A percentile compares a stretch with the other conserved stretches of the same genome.
Conservation (phyloP, 1,140 invertebrate genomes). For the Colletes gigas region DNA sequence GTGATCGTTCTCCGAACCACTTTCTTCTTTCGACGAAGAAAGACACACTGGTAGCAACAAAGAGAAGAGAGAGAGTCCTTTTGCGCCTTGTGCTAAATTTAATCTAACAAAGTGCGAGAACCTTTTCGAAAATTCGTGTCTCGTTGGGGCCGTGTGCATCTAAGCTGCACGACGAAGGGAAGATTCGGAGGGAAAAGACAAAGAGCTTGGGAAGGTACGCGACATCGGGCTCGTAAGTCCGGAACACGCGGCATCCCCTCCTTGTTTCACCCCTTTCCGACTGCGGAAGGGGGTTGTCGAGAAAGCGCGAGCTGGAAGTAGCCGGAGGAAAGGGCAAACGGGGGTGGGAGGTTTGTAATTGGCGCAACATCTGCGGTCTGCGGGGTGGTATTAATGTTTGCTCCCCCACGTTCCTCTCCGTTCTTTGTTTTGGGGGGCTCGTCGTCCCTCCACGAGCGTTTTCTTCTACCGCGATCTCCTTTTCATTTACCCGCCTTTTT, state of each 20-base stretch:
- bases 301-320: slow-evolving; percentile 17
- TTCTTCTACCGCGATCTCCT: not conserved
- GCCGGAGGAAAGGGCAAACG: no score
- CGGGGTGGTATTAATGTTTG: slow-evolving; percentile 79
- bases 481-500: not conserved
- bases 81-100: slow-evolving; percentile 60
- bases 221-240: slow-evolving; percentile 54
- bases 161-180: slow-evolving; percentile 21
- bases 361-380: slow-evolving; percentile 80
- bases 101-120: slow-evolving; percentile 55
- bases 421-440: slow-evolving; percentile 3
- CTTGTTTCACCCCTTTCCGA: slow-evolving; percentile 51
- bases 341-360: slow-evolving; percentile 79
- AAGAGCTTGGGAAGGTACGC: slow-evolving; percentile 30
- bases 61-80: slow-evolving; percentile 24
- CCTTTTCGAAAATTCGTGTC: slow-evolving; percentile 63
- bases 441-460: not conserved
- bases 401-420: slow-evolving; percentile 53
- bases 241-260: slow-evolving; percentile 55
- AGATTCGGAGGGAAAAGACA: slow-evolving; percentile 28
- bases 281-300: slow-evolving; percentile 17
- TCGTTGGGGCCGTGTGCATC: slow-evolving; percentile 43
- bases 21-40: slow-evolving; percentile 25
- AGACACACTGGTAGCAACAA: slow-evolving; percentile 4
- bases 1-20: slow-evolving; percentile 27